Evolutionary conservation across 2,113 vertebrate species (phyloP), one percentile per base, ranked within the genome.

Genomic region (Saguinus midas): DNA sequence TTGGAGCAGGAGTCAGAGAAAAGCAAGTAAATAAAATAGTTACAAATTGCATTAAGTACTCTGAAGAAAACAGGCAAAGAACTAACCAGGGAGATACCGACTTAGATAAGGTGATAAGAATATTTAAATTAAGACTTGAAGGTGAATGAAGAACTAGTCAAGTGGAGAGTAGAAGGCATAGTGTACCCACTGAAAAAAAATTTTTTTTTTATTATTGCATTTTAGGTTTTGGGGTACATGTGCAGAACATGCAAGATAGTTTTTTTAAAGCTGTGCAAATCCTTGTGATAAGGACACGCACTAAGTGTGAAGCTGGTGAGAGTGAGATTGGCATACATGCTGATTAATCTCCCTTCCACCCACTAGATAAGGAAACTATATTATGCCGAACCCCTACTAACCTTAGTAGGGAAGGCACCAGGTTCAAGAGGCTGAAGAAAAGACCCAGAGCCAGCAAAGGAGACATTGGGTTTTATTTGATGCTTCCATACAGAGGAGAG

Each of bases 81-180:
- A 81, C 70, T 50, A 72, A 50, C n/a, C 45, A 80, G 27, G 18
- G n/a, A 70, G 52, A 6, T 58, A 55, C 45, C 18, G 82, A 45
- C 57, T 75, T 88, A 58, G 13, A 90, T 58, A 73, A 29, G 35
- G 20, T 57, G 66, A 50, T 73, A 90, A 90, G 58, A 68, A 6
- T 90, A 87, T 66, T 96, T 88, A 75, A 58, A 35, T 68, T 70
- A 57, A 23, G 13, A 93, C 20, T 82, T 91, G 57, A 81, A 96
- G 73, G 1, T 81, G 4, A 8, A 21, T 89, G 75, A 90, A 52
- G 55, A 52, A 40, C 32, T 18, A 79, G 37, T 16, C 45, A 37
- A 83, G 6, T 52, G 55, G 75, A 16, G 6, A 92, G 16, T 57
- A 25, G 45, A 68, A 94, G 72, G 58, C 57, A 66, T 21, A 64